Base-by-base conservation (phyloP, 2,888 invertebrate genomes). In the Mesorhabditis spiculigera region DNA sequence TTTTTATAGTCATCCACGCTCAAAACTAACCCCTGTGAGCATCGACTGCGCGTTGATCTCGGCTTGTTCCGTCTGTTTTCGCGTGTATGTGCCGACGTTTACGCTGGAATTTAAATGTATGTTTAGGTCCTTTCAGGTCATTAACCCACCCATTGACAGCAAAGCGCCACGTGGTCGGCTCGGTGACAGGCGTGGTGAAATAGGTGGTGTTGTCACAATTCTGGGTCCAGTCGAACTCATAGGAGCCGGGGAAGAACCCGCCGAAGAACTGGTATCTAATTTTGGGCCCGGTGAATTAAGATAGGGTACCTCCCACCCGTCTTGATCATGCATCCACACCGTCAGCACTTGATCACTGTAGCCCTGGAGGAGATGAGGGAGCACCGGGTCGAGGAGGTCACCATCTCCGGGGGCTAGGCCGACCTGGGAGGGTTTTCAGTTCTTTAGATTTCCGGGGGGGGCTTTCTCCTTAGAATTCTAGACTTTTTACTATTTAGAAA, bases 201-300 rank as follows among this genome's bases (percentile, higher is more conserved):
- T 50, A 50, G n/a, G 58, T 50, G n/a, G 58, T 50, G n/a, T 50
- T 50, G n/a, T 50, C 58, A 50, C 58, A 50, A 50, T 50, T 50
- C 8, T 50, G 10, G 10, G n/a, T 13, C 58, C 58, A 50, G n/a
- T 50, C 58, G n/a, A 50, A 50, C 58, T 50, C 58, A 3, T 50
- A 50, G 58, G 58, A 50, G n/a, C 58, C 58, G 10, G 58, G 58
- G 58, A 13, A 50, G n/a, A 50, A 50, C 1, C 58, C 58, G 10
- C n/a, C 58, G 58, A 50, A 50, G 58, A 50, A 50, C n/a, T 50
- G 58, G n/a, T 13, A 50, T 13, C 58, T 50, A 50, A 50, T 13
- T 28, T 28, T 28, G 28, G 28, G 28, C 1, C 3, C 28, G 28
- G 28, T 28, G 28, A 28, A 28, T 28, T 28, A 28, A 28, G 28